Evolutionary conservation across 2,113 vertebrate species (phyloP).

Genomic region (Gavialis gangeticus): DNA sequence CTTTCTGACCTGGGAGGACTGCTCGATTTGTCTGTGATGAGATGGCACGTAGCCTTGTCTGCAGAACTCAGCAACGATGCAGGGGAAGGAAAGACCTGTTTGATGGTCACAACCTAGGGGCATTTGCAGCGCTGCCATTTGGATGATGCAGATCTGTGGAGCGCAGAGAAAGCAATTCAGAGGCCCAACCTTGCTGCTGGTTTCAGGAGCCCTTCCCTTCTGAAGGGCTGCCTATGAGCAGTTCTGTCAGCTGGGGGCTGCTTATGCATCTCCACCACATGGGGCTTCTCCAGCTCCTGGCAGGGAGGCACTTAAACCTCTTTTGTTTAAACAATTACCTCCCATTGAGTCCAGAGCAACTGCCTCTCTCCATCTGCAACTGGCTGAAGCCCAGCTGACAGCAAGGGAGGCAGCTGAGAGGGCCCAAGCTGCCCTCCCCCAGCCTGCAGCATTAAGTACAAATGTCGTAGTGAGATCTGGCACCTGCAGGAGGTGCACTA

Average conservation of each 20-base stretch:
- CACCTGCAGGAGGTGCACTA: background rate
- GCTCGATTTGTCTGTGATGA: background rate
- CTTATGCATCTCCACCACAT: background rate
- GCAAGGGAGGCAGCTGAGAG: background rate
- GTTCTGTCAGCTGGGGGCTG: background rate
- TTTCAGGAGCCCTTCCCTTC: too few relatives aligned
- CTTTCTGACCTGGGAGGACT: background rate
- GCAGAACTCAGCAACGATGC: background rate
- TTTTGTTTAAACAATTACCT: background rate
- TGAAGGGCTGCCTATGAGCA: background rate
- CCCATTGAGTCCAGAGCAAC: background rate
- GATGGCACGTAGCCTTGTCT: background rate
- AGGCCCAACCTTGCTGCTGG: too few relatives aligned
- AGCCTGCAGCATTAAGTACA: background rate
- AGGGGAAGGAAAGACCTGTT: background rate
- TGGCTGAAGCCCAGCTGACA: background rate
- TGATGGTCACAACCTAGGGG: accelerated
- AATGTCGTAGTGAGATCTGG: too few relatives aligned
- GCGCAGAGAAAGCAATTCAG: background rate
- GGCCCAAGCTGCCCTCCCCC: background rate
- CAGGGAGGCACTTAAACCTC: background rate
- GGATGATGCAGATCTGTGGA: background rate
- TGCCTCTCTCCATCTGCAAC: background rate
- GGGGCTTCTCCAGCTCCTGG: background rate
- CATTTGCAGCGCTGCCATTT: background rate